Evolutionary conservation across 2,888 invertebrate genomes (phyloP).

Genomic region (Podabrus alpinus): DNA sequence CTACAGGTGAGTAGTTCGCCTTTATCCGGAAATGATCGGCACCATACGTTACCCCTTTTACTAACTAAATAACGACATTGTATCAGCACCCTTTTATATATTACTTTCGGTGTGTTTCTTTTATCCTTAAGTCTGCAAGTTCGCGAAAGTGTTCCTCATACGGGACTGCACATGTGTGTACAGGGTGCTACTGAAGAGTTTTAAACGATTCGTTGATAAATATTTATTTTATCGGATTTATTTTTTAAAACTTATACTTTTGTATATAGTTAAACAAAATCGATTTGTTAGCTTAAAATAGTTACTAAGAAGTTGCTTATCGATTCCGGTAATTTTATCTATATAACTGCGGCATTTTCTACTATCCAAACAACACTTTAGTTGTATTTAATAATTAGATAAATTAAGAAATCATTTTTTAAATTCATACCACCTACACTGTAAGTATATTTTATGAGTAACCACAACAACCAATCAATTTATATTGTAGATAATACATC

Average conservation of each 20-base stretch:
- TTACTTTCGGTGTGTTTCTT: slow-evolving; percentile 43
- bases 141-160: slow-evolving; percentile 37
- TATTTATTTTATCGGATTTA: slow-evolving; percentile 17
- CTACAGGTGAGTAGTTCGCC: slow-evolving; percentile 35
- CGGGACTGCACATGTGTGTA: slow-evolving; percentile 11
- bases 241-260: background rate
- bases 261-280: slow-evolving; percentile 8
- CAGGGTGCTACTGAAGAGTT: slow-evolving; percentile 21
- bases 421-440: background rate
- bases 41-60: slow-evolving; percentile 43
- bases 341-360: slow-evolving; percentile 20
- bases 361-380: background rate
- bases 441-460: background rate
- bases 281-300: slow-evolving; percentile 24
- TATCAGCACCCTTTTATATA: slow-evolving; percentile 45
- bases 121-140: slow-evolving; percentile 38
- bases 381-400: background rate
- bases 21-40: slow-evolving; percentile 36
- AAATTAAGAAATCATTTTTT: background rate
- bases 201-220: slow-evolving; percentile 25
- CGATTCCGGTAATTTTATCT: slow-evolving; percentile 27
- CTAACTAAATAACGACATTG: slow-evolving; percentile 45
- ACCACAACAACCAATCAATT: background rate
- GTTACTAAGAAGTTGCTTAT: slow-evolving; percentile 27
- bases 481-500: background rate